phyloP scores from a whole-genome alignment of 2,113 vertebrate species.

The Apodemus speciosus region DNA sequence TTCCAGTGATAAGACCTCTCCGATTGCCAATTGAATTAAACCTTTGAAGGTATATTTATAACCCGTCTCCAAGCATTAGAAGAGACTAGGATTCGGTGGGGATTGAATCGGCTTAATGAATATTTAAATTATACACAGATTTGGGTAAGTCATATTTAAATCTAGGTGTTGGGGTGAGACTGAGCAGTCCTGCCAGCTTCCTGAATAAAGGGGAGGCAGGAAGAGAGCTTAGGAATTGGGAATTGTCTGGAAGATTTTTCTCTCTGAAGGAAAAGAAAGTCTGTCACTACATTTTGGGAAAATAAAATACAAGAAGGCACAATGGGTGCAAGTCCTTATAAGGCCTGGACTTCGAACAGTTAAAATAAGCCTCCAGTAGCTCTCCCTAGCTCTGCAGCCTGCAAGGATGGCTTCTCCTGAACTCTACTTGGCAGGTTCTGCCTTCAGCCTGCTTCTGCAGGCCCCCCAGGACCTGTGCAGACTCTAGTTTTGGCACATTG shows the following conservation, averaged over 20 bases:
- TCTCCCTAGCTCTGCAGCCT: constrained; percentile 70
- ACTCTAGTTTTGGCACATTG: constrained; percentile 62
- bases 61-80: constrained; percentile 85
- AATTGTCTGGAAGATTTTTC: constrained; percentile 52
- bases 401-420: constrained; percentile 73
- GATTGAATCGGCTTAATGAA: constrained; percentile 85
- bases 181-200: constrained; percentile 58
- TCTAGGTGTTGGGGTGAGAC: constrained; percentile 64
- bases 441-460: constrained; percentile 59
- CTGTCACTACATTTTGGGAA: constrained; percentile 40
- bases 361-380: constrained; percentile 71
- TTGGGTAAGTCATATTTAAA: constrained; percentile 83
- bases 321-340: constrained; percentile 59
- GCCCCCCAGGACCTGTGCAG: constrained; percentile 28
- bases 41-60: constrained; percentile 85
- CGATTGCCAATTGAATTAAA: constrained; percentile 88
- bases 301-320: constrained; percentile 10
- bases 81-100: constrained; percentile 82
- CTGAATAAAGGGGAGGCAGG: constrained; percentile 6
- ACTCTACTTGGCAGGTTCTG: constrained; percentile 75
- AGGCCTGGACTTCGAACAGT: constrained; percentile 72
- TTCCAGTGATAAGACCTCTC: constrained; percentile 83
- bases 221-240: constrained; percentile 52
- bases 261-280: constrained; percentile 45
- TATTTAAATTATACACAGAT: constrained; percentile 87